Percentiles rank a stretch among this genome's conserved stretches.
These are phyloP conservation scores for Australoheros facetus DNA, from an alignment of 2,797 vertebrate species.

Conservation along the genomic window DNA sequence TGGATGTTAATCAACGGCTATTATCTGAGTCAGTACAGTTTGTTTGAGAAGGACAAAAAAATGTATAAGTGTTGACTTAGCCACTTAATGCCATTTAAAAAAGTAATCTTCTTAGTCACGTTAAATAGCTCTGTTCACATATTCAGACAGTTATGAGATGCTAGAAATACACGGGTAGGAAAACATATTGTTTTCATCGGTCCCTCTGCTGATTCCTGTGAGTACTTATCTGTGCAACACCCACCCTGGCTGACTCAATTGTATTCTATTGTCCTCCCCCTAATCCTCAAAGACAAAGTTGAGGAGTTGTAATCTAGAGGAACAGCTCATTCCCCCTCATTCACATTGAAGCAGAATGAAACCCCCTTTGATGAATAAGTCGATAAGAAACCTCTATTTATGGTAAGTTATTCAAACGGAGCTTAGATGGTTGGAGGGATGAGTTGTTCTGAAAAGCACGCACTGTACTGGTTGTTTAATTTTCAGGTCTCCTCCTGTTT, in stretches of 20 bases:
- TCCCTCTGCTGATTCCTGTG: conserved; percentile 56
- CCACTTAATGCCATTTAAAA: conserved; percentile 74
- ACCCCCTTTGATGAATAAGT: conserved; percentile 69
- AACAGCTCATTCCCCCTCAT: conserved; percentile 73
- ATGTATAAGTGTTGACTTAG: conserved; percentile 73
- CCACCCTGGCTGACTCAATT: conserved; percentile 69
- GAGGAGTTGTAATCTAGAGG: conserved; percentile 74
- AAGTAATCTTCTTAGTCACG: conserved; percentile 76
- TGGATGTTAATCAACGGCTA: conserved; percentile 75
- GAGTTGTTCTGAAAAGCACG: conserved; percentile 72
- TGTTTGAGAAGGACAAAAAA: conserved; percentile 63
- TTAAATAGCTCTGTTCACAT: conserved; percentile 75
- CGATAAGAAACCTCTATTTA: conserved; percentile 77
- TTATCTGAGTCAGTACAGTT: conserved; percentile 72
- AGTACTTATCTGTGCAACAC: conserved; percentile 60
- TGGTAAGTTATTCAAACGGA: conserved; percentile 75
- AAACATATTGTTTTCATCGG: conserved; percentile 72
- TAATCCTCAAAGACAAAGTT: conserved; percentile 72
- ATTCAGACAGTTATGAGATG: conserved; percentile 70
- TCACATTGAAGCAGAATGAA: conserved; percentile 59
- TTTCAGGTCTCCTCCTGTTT: conserved; percentile 48
- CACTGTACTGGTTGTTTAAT: conserved; percentile 68
- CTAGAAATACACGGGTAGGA: conserved; percentile 58
- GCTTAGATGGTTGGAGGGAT: conserved; percentile 60
- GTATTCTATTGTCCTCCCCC: conserved; percentile 57